These are phyloP conservation scores for Heptranchias perlo DNA, from an alignment of 2,113 vertebrate species.

Conservation along the genomic window DNA sequence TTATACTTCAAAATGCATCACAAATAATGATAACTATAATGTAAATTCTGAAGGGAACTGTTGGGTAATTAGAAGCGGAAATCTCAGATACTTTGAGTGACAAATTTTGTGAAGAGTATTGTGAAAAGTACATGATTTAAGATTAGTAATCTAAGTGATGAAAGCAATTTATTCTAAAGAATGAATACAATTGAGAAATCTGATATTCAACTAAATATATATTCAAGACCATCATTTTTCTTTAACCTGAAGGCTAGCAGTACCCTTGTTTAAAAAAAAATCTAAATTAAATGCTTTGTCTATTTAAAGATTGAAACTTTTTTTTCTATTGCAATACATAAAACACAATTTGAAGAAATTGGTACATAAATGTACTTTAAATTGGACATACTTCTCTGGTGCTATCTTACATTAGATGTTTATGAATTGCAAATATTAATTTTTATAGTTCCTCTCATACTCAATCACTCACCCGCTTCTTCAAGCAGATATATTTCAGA, in stretches of 20 bases:
- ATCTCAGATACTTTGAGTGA: background rate
- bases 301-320: background rate
- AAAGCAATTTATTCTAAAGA: background rate
- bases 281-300: background rate
- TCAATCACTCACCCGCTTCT: background rate
- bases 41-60: background rate
- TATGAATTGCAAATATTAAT: background rate
- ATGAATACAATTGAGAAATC: background rate
- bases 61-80: background rate
- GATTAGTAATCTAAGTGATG: background rate
- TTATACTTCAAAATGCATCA: background rate
- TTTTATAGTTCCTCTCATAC: background rate
- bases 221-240: background rate
- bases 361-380: background rate
- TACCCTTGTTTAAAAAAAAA: background rate
- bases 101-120: background rate
- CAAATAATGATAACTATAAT: background rate
- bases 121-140: background rate
- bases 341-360: constrained; percentile 26
- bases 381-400: background rate
- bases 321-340: background rate
- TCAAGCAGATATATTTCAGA: constrained; percentile 2
- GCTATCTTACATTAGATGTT: background rate
- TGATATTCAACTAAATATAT: background rate
- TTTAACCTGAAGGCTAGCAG: background rate